Evolutionary conservation across 2,113 vertebrate genomes (phyloP), one percentile per base, ranked within the genome.

Genomic region (Epinephelus cyanopodus): DNA sequence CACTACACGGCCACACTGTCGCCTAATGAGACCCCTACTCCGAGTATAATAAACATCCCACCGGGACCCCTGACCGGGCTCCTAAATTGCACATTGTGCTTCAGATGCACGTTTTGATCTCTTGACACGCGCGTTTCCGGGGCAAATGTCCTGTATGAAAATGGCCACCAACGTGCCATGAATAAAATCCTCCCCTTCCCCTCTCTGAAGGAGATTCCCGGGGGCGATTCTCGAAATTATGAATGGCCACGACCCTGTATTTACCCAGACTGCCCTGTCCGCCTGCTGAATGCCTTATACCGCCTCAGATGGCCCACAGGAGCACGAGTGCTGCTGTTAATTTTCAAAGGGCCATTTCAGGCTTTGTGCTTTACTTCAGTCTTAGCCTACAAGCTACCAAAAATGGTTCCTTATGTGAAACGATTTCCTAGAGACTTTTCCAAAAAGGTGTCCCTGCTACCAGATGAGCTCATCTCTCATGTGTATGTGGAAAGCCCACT

Each of bases 191-290:
- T 6, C 1, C 53, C 60, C 58, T 74, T 74, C 77, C 21, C 29
- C 50, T 75, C 68, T 65, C 62, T 60, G 66, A 73, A 9, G 74
- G 83, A 83, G 87, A 80, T 64, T 90, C 96, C 96, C 93, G 69
- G 96, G 96, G 96, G 66, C 64, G 2, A 70, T 86, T 95, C 95
- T 95, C 94, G 95, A 96, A 97, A 97, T 97, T 97, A 99, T 97
- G 97, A 97, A 95, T 95, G 96, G 93, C 95, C 97, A 99, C 96
- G 97, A 95, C 96, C 96, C 95, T 94, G 94, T 98, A 96, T 99
- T 99, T 97, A 97, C 97, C 87, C 94, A 96, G 93, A 94, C 95
- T 93, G 95, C 90, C 95, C 92, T 92, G 93, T 92, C 93, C 94
- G 89, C 93, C 95, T 92, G 90, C 93, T 95, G 96, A 96, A 97